Evolutionary conservation across 2,113 vertebrate species (phyloP).

Genomic region (Amphiprion percula): DNA sequence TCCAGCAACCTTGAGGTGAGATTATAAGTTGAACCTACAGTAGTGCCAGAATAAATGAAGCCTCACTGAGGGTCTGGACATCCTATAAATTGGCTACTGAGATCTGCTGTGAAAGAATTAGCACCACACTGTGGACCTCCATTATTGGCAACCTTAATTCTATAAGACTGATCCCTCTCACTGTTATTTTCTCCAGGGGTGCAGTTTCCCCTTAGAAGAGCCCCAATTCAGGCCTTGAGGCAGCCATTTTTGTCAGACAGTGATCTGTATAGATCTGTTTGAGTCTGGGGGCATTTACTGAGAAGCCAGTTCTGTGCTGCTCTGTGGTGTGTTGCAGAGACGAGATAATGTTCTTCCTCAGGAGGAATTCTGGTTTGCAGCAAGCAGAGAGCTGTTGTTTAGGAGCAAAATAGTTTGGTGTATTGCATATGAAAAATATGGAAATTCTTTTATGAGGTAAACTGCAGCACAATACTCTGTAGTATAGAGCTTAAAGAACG

Average conservation of each 20-base stretch:
- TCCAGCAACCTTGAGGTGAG: neutral
- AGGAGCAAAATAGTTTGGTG: constrained; percentile 27
- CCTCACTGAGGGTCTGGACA: neutral
- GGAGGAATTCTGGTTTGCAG: constrained; percentile 13
- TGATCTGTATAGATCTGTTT: constrained; percentile 38
- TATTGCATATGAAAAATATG: neutral
- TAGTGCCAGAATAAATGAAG: neutral
- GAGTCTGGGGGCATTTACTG: constrained; percentile 25
- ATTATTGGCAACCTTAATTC: constrained; percentile 20
- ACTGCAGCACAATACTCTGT: neutral
- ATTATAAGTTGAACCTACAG: constrained; percentile 9
- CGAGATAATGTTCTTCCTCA: constrained; percentile 35
- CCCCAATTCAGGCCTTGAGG: constrained; percentile 6
- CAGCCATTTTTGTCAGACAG: constrained; percentile 30
- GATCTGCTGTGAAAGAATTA: constrained; percentile 10
- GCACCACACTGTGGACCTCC: constrained; percentile 11
- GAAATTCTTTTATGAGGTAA: neutral
- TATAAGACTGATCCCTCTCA: constrained; percentile 32
- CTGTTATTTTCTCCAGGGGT: constrained; percentile 33
- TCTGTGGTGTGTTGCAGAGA: constrained; percentile 15
- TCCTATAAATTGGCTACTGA: constrained; percentile 15
- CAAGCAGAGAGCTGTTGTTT: constrained; percentile 5
- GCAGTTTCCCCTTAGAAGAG: constrained; percentile 31
- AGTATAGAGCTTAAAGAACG: neutral
- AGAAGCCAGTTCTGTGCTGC: constrained; percentile 5